Percentiles rank a stretch among this genome's conserved stretches.
phyloP scores from a whole-genome alignment of 2,797 vertebrate species.

The Centropyge bicolor region DNA sequence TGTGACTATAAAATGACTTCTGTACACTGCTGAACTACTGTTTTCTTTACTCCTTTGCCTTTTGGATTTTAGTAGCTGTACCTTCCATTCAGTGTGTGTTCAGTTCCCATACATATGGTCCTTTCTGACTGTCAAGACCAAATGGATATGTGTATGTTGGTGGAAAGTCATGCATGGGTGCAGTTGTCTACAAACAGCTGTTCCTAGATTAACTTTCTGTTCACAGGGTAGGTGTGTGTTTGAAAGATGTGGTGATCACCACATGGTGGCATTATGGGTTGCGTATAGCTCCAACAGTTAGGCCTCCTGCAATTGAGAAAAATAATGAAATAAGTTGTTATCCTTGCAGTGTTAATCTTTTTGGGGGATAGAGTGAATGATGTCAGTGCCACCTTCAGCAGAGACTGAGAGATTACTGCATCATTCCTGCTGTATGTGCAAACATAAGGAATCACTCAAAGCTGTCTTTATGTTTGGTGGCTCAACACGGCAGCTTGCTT shows the following conservation, averaged over 20 bases:
- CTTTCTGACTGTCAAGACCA: background rate
- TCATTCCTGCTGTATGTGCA: background rate
- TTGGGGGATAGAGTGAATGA: too few relatives aligned
- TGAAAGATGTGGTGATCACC: slow-evolving; percentile 3
- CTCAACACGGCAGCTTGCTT: too few relatives aligned
- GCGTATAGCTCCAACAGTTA: background rate
- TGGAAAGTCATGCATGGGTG: background rate
- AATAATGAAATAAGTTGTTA: background rate
- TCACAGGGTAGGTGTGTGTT: background rate
- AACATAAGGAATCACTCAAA: background rate
- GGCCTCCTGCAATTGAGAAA: background rate
- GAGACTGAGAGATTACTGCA: slow-evolving; percentile 6
- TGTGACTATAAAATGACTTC: too few relatives aligned
- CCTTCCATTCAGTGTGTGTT: background rate
- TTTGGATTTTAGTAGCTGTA: background rate
- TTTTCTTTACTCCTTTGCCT: background rate
- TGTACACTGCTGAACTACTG: too few relatives aligned
- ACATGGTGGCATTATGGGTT: background rate
- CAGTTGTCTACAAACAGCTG: background rate
- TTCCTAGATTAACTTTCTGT: background rate
- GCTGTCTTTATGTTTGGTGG: background rate
- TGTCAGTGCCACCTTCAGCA: background rate
- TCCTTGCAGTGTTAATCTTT: background rate
- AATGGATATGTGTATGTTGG: background rate
- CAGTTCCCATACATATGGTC: background rate